Evolutionary conservation across 2,113 vertebrate genomes (phyloP).

Genomic region (Ptyas mucosa): DNA sequence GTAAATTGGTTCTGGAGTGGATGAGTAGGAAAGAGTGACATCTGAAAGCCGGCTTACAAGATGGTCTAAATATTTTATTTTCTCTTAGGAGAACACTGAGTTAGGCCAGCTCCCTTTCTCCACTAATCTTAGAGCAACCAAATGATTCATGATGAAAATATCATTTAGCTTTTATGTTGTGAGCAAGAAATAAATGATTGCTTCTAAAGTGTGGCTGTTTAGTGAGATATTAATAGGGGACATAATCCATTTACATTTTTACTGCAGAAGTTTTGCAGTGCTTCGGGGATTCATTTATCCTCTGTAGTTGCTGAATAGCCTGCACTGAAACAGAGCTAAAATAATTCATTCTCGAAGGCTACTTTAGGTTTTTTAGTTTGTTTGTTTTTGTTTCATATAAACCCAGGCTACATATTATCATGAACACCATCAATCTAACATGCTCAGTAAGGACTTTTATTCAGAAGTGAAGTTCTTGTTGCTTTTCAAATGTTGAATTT

Average conservation of each 20-base stretch:
- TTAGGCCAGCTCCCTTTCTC: constrained; percentile 34
- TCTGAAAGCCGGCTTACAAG: constrained; percentile 45
- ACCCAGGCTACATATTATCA: background rate
- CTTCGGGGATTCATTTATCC: constrained; percentile 61
- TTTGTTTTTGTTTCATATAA: background rate
- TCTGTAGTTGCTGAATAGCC: constrained; percentile 49
- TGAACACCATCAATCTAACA: background rate
- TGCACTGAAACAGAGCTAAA: constrained; percentile 45
- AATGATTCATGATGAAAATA: constrained; percentile 51
- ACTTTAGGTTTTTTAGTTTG: constrained; percentile 21
- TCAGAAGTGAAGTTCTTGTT: background rate
- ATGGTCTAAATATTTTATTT: constrained; percentile 52
- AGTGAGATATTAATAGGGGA: constrained; percentile 60
- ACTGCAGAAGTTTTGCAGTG: constrained; percentile 52
- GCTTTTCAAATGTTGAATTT: background rate
- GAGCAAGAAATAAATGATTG: constrained; percentile 48
- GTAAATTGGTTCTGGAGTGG: constrained; percentile 7
- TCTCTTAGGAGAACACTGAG: constrained; percentile 20
- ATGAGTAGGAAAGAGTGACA: background rate
- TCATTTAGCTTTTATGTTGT: constrained; percentile 46
- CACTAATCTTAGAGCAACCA: constrained; percentile 37
- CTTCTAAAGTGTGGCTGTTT: constrained; percentile 57
- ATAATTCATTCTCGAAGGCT: constrained; percentile 40
- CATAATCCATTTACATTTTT: constrained; percentile 62
- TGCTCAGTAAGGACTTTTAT: background rate